These are phyloP conservation scores for Epizoanthus stellaris DNA, from an alignment of 92 coral and sea anemone genomes.

Conservation along the genomic window DNA sequence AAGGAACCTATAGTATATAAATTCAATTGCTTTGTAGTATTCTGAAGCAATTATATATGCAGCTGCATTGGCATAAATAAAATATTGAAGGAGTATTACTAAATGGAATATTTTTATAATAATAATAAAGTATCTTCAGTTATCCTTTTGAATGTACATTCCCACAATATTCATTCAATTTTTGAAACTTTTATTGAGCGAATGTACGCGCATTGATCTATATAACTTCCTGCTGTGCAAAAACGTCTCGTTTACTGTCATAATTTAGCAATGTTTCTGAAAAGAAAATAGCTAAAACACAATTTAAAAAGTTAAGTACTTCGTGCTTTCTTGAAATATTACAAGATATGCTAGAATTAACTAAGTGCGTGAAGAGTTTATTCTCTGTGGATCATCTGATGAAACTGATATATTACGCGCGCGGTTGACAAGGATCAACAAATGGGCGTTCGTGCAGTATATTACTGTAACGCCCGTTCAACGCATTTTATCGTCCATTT, in stretches of 20 bases:
- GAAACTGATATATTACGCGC: background rate
- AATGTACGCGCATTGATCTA: background rate
- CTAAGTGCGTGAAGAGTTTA: background rate
- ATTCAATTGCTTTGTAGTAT: slow-evolving; percentile 8
- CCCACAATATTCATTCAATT: background rate
- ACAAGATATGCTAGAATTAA: background rate
- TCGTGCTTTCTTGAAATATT: background rate
- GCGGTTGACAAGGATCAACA: background rate
- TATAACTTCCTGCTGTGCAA: background rate
- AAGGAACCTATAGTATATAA: background rate
- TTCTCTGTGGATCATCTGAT: background rate
- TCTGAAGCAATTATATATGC: background rate
- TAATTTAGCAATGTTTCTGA: background rate
- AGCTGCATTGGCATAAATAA: background rate
- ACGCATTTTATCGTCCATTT: background rate
- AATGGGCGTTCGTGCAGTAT: background rate
- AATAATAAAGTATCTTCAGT: background rate
- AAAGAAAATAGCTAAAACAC: background rate
- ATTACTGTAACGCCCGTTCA: background rate
- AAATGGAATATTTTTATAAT: background rate
- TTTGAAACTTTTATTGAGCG: background rate
- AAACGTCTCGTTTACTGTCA: background rate
- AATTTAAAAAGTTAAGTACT: background rate
- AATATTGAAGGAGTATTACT: background rate
- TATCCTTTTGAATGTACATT: background rate